Percentiles rank a stretch among this genome's conserved stretches.
Evolutionary conservation across 2,888 invertebrate genomes (phyloP).

Genomic region (Parnassius smintheus): DNA sequence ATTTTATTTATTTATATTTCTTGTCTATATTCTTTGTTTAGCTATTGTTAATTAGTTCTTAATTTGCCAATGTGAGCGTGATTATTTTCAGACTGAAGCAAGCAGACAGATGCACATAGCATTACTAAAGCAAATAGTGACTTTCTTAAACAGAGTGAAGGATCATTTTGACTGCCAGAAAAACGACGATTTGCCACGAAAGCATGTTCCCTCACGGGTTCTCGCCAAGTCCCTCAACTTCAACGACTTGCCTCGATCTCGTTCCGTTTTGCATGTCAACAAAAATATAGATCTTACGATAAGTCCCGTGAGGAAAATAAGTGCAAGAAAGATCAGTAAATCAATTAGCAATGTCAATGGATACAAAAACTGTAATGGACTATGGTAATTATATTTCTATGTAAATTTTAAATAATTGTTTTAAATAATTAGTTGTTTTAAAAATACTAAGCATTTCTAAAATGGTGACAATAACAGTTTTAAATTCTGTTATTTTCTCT

Average conservation of each 20-base stretch:
- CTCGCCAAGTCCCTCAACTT: conserved; percentile 48
- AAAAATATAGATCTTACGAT: conserved; percentile 57
- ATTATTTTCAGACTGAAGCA: conserved; percentile 83
- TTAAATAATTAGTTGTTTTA: background rate
- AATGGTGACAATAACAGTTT: too few species aligned
- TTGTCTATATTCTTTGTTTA: background rate
- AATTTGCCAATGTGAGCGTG: conserved; percentile 40
- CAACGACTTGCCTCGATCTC: conserved; percentile 64
- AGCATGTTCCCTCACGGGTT: conserved; percentile 41
- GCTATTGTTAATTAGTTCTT: conserved; percentile 9
- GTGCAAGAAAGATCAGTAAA: conserved; percentile 68
- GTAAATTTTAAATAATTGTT: background rate
- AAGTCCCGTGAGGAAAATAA: conserved; percentile 56
- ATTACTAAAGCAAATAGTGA: conserved; percentile 85
- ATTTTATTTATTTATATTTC: conserved; percentile 27
- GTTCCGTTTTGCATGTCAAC: conserved; percentile 67
- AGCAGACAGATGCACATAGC: conserved; percentile 88
- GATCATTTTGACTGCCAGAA: conserved; percentile 81
- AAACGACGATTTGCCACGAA: conserved; percentile 42
- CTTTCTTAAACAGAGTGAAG: conserved; percentile 85
- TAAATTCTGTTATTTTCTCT: too few species aligned
- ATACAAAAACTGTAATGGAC: conserved; percentile 53
- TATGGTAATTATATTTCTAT: conserved; percentile 50
- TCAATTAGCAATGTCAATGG: conserved; percentile 72
- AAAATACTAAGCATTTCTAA: background rate